Evolutionary conservation across 2,113 vertebrate species (phyloP), one percentile per base, ranked within the genome.

Genomic region (Halichoerus grypus): DNA sequence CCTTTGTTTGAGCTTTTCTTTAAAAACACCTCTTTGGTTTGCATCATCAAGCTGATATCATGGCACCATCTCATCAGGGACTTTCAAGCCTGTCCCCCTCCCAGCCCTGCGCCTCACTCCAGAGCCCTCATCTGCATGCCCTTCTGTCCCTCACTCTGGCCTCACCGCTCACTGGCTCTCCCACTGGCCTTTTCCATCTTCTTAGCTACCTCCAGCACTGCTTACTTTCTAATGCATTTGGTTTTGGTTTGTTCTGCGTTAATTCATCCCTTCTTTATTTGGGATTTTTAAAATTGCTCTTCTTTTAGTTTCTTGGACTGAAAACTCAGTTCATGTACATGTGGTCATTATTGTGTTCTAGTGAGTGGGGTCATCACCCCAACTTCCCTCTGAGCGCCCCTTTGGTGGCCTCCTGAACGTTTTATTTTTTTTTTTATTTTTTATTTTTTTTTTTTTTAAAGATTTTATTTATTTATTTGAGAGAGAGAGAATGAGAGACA

Each of bases 181-280:
- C 42, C 1, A 4, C 7, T 4, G 63, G 55, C 28, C 85, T 76
- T 36, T 46, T 49, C 33, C 8, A 4, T 6, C n/a, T 10, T 16
- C 7, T 11, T 0, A 7, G 33, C 51, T 42, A 0, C 9, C 46
- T n/a, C n/a, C 1, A 7, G 71, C 2, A 0, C 1, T 4, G 12
- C 7, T 49, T 5, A 1, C 16, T 57, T n/a, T 3, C 31, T 6
- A 8, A 2, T 7, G 28, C 1, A 0, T 15, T 22, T 4, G 12
- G 39, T 26, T 77, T 39, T 0, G 5, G 49, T 21, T 24, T 51
- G 19, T n/a, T 77, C 49, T 42, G 3, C 12, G 7, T 0, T 24
- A 10, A 14, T 14, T 16, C 81, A 7, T 12, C 10, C 36, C 81
- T 59, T 67, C 77, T 72, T 28, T 1, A 13, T 1, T 15, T 21